These are phyloP conservation scores for Glomeris maerens DNA, from an alignment of 1,140 invertebrate species.

Conservation along the genomic window DNA sequence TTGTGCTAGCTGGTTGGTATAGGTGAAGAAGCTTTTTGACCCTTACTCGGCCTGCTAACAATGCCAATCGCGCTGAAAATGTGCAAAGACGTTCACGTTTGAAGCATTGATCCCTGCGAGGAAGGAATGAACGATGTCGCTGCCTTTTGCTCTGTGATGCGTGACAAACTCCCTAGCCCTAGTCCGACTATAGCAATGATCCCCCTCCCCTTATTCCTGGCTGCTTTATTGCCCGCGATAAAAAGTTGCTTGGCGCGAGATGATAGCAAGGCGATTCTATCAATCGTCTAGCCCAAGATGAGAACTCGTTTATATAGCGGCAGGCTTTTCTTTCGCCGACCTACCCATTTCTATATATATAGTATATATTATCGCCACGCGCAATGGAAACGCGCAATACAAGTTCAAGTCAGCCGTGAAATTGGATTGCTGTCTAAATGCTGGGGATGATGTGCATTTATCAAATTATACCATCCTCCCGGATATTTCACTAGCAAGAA, in stretches of 20 bases:
- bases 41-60: background rate
- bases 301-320: background rate
- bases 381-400: background rate
- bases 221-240: background rate
- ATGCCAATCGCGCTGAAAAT: background rate
- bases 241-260: background rate
- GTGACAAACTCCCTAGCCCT: background rate
- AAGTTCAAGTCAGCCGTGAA: background rate
- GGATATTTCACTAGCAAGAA: background rate
- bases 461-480: background rate
- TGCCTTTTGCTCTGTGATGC: background rate
- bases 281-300: background rate
- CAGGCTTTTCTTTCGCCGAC: background rate
- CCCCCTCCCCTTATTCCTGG: background rate
- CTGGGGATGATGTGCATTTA: background rate
- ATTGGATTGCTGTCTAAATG: slow-evolving; percentile 1
- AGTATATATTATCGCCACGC: no score
- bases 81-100: background rate
- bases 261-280: background rate
- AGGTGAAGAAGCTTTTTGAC: no score
- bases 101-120: no score
- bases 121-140: no score
- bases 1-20: no score
- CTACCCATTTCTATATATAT: no score
- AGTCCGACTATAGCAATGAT: background rate